phyloP scores from a whole-genome alignment of 2,113 vertebrate species.

The Phalacrocorax brasilianus region DNA sequence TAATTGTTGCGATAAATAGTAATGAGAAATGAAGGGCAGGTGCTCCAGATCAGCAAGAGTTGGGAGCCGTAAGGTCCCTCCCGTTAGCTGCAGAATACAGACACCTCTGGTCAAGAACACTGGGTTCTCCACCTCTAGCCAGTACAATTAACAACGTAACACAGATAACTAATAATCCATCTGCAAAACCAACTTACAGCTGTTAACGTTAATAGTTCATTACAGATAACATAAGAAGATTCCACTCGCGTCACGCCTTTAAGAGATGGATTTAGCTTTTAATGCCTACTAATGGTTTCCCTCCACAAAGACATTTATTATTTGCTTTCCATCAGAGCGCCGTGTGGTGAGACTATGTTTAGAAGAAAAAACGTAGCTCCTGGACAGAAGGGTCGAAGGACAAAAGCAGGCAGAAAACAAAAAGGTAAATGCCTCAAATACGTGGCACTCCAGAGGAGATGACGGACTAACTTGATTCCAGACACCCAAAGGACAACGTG shows the following conservation, averaged over 20 bases:
- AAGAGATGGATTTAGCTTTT: neutral
- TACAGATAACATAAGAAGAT: neutral
- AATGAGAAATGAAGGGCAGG: neutral
- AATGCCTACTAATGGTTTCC: neutral
- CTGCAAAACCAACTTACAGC: neutral
- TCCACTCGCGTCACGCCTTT: neutral
- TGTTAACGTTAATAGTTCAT: neutral
- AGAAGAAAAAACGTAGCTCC: neutral
- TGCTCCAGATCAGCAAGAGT: neutral
- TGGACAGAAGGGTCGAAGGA: neutral
- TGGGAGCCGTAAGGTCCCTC: neutral
- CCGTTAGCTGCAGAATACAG: fast-evolving
- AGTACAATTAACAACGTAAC: neutral
- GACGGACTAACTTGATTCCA: fast-evolving
- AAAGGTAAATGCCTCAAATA: neutral
- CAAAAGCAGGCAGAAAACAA: neutral
- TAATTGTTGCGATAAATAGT: neutral
- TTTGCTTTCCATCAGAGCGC: neutral
- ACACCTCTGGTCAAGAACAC: neutral
- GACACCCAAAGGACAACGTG: neutral
- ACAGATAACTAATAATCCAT: neutral
- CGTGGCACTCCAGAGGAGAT: neutral
- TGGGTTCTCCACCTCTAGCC: neutral
- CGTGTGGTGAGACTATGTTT: neutral
- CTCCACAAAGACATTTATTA: neutral